Evolutionary conservation across 2,888 invertebrate species (phyloP).

Genomic region (Hirtodrosophila duncani): DNA sequence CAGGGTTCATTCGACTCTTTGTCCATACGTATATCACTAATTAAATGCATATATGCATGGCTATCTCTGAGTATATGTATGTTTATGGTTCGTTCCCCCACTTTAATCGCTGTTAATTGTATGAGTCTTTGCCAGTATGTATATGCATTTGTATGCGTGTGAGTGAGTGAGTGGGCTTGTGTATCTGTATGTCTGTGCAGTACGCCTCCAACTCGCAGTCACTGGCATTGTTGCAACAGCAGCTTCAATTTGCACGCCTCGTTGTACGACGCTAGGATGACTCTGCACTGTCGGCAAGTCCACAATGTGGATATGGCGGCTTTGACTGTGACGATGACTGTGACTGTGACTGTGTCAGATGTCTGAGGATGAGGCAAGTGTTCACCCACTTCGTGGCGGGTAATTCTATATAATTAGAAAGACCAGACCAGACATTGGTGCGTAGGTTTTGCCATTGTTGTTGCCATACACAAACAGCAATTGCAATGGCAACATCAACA

Average conservation of each 20-base stretch:
- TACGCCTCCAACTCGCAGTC: constrained; percentile 14
- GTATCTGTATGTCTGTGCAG: background rate
- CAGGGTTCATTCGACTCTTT: no score
- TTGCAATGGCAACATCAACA: constrained; percentile 25
- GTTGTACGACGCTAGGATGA: constrained; percentile 33
- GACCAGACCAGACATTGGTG: constrained; percentile 4
- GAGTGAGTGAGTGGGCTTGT: constrained; percentile 3
- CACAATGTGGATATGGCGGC: no score
- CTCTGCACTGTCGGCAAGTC: constrained; percentile 18
- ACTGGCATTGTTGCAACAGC: constrained; percentile 37
- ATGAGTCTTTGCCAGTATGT: background rate
- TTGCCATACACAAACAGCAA: no score
- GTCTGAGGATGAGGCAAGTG: no score
- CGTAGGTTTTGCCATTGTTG: constrained; percentile 15
- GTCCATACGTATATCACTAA: constrained; percentile 11
- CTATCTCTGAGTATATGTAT: constrained; percentile 5
- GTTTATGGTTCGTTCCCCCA: background rate
- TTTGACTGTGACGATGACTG: no score
- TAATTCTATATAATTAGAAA: constrained; percentile 52
- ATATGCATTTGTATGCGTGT: background rate
- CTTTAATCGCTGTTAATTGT: constrained; percentile 49
- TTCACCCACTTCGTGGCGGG: constrained; percentile 16
- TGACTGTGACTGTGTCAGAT: no score
- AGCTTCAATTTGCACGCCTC: constrained; percentile 48
- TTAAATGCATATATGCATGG: constrained; percentile 21